Conservation (phyloP, 2,797 vertebrate genomes). For the Sciurus vulgaris region DNA sequence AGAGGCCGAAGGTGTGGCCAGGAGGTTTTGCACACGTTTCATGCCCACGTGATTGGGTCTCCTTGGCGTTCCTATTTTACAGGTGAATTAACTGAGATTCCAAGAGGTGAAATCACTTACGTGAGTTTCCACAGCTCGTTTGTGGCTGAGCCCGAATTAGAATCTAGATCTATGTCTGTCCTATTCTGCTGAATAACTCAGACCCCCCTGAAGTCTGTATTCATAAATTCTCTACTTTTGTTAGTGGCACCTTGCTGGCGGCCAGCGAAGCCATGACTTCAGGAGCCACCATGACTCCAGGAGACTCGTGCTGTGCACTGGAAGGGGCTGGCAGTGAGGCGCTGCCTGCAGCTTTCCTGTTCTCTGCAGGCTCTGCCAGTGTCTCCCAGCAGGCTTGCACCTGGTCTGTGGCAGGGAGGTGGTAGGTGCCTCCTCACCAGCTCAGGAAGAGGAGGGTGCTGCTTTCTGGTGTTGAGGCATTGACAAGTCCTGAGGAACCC, state of each 20-base stretch:
- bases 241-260: not conserved
- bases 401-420: not conserved
- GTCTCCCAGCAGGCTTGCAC: not conserved
- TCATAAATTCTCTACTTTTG: not conserved
- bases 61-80: not conserved
- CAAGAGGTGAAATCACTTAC: not conserved
- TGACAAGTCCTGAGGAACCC: not conserved
- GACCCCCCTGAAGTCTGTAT: not conserved
- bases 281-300: not conserved
- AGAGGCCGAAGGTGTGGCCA: not conserved
- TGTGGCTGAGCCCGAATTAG: slow-evolving; percentile 23
- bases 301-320: not conserved
- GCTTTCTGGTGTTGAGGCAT: not conserved
- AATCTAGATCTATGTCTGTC: not conserved
- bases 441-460: not conserved
- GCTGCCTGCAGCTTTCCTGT: not conserved
- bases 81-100: not conserved
- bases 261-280: not conserved
- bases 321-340: not conserved
- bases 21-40: not conserved
- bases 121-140: not conserved
- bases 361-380: not conserved
- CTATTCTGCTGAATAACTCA: not conserved
- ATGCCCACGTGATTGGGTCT: too few relatives aligned
- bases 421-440: not conserved